Evolutionary conservation across 92 coral and sea anemone genomes (phyloP).

Genomic region (Meandrina meandrites): DNA sequence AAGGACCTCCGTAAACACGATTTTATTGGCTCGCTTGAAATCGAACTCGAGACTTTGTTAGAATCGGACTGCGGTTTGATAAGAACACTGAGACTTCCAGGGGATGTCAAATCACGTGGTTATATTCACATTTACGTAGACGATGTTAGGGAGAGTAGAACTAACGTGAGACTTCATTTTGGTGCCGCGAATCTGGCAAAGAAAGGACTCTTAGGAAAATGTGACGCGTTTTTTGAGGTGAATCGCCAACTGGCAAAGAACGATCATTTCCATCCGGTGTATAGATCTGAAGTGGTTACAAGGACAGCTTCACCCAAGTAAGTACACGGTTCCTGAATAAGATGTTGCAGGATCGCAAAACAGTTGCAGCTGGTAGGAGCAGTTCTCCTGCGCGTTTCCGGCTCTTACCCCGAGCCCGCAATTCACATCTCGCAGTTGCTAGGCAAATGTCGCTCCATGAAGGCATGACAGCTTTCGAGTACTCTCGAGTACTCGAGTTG

Average conservation of each 20-base stretch:
- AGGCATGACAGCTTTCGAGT: no score
- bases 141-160: conserved; percentile 64
- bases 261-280: conserved; percentile 85
- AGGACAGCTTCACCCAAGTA: conserved; percentile 88
- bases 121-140: conserved; percentile 74
- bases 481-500: no score
- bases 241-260: conserved; percentile 61
- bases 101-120: conserved; percentile 91
- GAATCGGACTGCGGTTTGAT: conserved; percentile 52
- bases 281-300: conserved; percentile 89
- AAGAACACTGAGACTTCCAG: conserved; percentile 84
- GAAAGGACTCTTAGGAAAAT: conserved; percentile 86
- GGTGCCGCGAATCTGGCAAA: conserved; percentile 77
- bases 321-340: neutral
- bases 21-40: conserved; percentile 86
- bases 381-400: no score
- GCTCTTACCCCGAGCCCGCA: no score
- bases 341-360: no score
- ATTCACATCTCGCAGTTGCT: no score
- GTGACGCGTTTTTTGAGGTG: conserved; percentile 88
- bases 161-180: conserved; percentile 75
- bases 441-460: no score
- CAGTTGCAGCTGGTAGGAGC: no score
- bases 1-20: conserved; percentile 97
- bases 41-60: conserved; percentile 74